A percentile compares a stretch with the other conserved stretches of the same genome.
Conservation (phyloP, 1,140 invertebrate species). For the Hestina assimilis region DNA sequence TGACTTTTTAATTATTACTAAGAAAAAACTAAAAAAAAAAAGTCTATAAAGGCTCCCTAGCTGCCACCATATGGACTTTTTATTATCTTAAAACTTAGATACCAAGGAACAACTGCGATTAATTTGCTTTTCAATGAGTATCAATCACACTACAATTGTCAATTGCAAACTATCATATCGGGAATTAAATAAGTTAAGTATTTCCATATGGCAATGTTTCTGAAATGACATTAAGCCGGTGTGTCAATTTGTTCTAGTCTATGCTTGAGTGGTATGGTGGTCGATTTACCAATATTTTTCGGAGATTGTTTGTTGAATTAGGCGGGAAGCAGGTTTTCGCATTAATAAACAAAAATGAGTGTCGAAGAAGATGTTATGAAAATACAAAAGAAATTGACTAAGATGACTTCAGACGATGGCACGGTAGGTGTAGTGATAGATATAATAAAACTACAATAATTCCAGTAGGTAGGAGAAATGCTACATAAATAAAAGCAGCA, state of each 20-base stretch:
- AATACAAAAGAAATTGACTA: slow-evolving; percentile 96
- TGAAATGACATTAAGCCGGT: slow-evolving; percentile 1
- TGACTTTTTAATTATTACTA: no score
- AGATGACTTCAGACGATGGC: slow-evolving; percentile 93
- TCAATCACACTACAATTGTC: no score
- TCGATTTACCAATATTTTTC: slow-evolving; percentile 70
- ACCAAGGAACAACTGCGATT: no score
- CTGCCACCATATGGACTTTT: no score
- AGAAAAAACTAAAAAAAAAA: no score
- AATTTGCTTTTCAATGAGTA: no score
- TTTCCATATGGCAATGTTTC: not conserved
- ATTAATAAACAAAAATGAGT: slow-evolving; percentile 82
- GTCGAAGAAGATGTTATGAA: slow-evolving; percentile 95
- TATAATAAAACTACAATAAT: slow-evolving; percentile 17
- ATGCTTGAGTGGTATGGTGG: slow-evolving; percentile 68
- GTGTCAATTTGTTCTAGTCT: slow-evolving; percentile 44
- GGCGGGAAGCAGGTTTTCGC: slow-evolving; percentile 59
- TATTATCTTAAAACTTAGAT: no score
- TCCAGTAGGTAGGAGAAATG: slow-evolving; percentile 1
- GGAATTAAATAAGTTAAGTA: no score
- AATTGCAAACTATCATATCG: no score
- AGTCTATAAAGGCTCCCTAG: no score
- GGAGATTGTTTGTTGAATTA: slow-evolving; percentile 59
- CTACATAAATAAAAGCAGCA: slow-evolving; percentile 14
- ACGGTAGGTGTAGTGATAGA: slow-evolving; percentile 81